Base-by-base conservation (phyloP, 2,888 invertebrate species). In the Cataglyphis albicans region DNA sequence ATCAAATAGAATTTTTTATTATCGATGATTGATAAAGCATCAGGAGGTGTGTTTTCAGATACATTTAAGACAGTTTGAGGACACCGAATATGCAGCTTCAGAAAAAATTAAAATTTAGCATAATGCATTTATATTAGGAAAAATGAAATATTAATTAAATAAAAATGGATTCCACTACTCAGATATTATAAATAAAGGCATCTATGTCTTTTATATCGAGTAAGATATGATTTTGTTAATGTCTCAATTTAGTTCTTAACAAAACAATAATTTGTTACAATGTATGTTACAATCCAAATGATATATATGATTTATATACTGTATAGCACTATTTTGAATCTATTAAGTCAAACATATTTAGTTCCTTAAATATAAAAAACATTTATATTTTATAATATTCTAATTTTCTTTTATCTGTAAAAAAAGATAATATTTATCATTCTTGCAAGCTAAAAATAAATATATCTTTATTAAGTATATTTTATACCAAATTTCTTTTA, bases 51-150 rank as follows among this genome's bases (percentile, higher is more conserved):
- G 64, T 87, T 95, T 95, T 25, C 94, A 97, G 97, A 97, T 97
- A 88, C 97, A 97, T 93, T 95, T 97, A 85, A 95, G 97, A 83
- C 97, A 97, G 91, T 97, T 97, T 93, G 97, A 97, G 90, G 96
- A 95, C 41, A 96, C 97, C 1, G 95, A 95, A 76, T 93, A 95
- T 41, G 95, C 96, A 25, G 96, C 97, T 2, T 96, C 96, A 0
- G 96, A 96, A 61, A 91, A 86, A 82, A 91, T 85, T 1, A 88
- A 83, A 32, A 82, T 52, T 32, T 85, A 88, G 21, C 83, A 21
- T 3, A 9, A 35, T 32, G 25, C 1, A 7, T 63, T 48, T 5
- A 18, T 57, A 10, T 78, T 70, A 70, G 70, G 7, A n/a, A 70
- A 32, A 78, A 59, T 38, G 44, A 70, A 59, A 32, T 41, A 68